Base-by-base conservation (phyloP, 2,797 vertebrate species). In the Antennarius maculatus region DNA sequence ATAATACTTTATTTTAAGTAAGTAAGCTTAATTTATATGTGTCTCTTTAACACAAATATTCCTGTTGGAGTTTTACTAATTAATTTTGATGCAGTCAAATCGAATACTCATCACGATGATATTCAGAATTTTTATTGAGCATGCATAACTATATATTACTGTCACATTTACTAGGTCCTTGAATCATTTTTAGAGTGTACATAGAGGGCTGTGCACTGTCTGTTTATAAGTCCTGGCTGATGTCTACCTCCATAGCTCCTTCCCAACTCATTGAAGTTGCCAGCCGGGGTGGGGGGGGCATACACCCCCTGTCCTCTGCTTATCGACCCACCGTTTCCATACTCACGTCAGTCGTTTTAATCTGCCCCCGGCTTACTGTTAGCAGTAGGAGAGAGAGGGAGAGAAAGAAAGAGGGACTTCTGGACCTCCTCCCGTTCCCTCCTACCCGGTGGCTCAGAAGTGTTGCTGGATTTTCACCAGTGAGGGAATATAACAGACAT, bases 251-350 rank as follows among this genome's bases (percentile, higher is more conserved):
- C 52, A 23, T 29, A 64, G 45, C 10, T 62, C 69, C 45, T 59
- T 41, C 17, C 29, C 29, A 52, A 14, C 18, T 54, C 46, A 47
- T 31, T 60, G 9, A 63, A 42, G 65, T 73, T 60, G 72, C 66
- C 63, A 69, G 6, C 53, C 54, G 58, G 53, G 23, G 23, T 23
- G 23, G 23, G 23, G 23, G 23, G 23, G 23, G 2, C 23, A 23
- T 23, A 23, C 23, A 23, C 23, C 23, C 23, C 23, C 23, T 23
- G 23, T 23, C 23, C 23, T 41, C 58, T 66, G 57, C 66, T 79
- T 82, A 78, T 75, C 73, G 31, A 69, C 62, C 80, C 66, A 57
- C 77, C 83, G 64, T 88, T 87, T 89, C 82, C 84, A 89, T 79
- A 51, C 5, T 27, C 60, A 50, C 73, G 66, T 71, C 76, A 61